Evolutionary conservation across 2,888 invertebrate species (phyloP), one percentile per base, ranked within the genome.

Genomic region (Ennomos fuscantarius): DNA sequence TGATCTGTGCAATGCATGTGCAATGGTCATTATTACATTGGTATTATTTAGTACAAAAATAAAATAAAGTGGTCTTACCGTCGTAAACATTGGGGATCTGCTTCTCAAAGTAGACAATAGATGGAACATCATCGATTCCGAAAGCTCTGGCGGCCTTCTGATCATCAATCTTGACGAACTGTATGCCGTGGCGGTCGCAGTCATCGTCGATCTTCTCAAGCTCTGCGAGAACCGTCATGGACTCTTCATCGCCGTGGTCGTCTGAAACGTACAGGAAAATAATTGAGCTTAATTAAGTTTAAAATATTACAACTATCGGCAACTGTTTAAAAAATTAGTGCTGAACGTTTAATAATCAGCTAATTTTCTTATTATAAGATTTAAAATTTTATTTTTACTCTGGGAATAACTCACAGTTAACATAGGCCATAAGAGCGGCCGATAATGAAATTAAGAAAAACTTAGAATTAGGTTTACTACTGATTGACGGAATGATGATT

Each of bases 201-300:
- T 98, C 98, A 84, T 98, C 97, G 84, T 98, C 98, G 76, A 98
- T 98, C 88, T 97, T 97, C 88, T 98, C 98, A 70, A 98, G 93
- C 86, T 98, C 98, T 65, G 93, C 94, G 69, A 98, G 93, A 51
- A 96, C 97, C 73, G 95, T 95, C 95, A 96, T 95, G 57, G 97
- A 97, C 78, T 97, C 97, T 66, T 97, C 96, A 76, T 97, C 97
- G 63, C 96, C 97, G 79, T 97, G 96, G 88, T 98, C 97, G 89
- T 98, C 98, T 98, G 85, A 6, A 47, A 47, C n/a, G 15, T 39
- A n/a, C 8, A 47, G 39, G 0, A 32, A 12, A 36, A 9, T 37
- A 11, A 9, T 37, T 24, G 8, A 36, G n/a, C 2, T 42, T 12
- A 33, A 32, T 9, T 9, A 1, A 13, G 9, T 10, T 10, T 34